A percentile compares a stretch with the other conserved stretches of the same genome.
Evolutionary conservation across 2,113 vertebrate species (phyloP).

Genomic region (Oenanthe oenanthe): DNA sequence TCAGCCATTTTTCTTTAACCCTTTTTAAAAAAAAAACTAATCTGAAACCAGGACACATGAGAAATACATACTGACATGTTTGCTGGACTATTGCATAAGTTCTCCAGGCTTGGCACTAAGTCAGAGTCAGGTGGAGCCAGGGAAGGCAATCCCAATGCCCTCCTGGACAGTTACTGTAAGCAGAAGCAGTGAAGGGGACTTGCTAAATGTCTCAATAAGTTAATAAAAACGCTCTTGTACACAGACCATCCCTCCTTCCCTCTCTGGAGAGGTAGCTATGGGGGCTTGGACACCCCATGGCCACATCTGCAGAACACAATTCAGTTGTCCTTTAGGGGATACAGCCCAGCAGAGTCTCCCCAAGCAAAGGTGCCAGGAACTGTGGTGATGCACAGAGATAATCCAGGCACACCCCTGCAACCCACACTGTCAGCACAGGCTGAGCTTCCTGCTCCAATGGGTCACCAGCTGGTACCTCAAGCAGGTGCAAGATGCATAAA

Average conservation of each 20-base stretch:
- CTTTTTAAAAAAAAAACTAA: not conserved
- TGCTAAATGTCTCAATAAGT: not conserved
- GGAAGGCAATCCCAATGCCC: not conserved
- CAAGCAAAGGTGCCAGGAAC: not conserved
- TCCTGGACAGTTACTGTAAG: not conserved
- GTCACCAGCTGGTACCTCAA: not conserved
- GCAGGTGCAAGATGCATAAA: not conserved
- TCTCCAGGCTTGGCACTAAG: not conserved
- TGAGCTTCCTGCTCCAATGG: not conserved
- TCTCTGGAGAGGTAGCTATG: not conserved
- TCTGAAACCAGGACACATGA: not conserved
- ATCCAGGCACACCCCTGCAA: not conserved
- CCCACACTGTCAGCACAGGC: fast-evolving
- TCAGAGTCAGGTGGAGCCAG: not conserved
- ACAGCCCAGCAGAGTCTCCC: not conserved
- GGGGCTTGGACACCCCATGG: not conserved
- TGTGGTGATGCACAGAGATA: not conserved
- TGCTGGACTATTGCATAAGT: not conserved
- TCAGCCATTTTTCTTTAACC: fast-evolving
- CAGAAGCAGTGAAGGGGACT: not conserved
- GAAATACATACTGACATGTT: not conserved
- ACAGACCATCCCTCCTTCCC: not conserved
- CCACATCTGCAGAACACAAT: not conserved
- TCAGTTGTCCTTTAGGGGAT: not conserved
- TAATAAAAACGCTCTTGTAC: not conserved